Base-by-base conservation (phyloP, 2,113 vertebrate genomes). In the Haemorhous mexicanus region DNA sequence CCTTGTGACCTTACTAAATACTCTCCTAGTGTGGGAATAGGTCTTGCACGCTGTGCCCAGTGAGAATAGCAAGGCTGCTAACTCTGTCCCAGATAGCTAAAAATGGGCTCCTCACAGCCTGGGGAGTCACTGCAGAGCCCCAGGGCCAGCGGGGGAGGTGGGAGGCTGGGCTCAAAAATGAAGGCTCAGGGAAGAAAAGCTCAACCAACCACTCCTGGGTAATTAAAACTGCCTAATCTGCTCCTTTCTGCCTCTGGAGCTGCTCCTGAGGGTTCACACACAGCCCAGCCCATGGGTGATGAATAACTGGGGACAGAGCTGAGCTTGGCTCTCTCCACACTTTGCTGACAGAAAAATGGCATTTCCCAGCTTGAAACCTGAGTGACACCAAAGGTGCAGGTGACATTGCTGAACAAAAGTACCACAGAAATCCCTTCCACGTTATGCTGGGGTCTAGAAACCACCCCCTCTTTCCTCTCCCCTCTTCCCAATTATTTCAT, bases 1-100 rank as follows among this genome's bases (percentile, higher is more conserved):
- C 94, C 97, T 96, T 94, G 96, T 97, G 97, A 97, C 97, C 97
- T 89, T 96, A 96, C 97, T 96, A 95, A 96, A 95, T 83, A 83
- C 80, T 91, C 85, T 67, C 55, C 96, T 96, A 64, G 95, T 94
- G 97, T 97, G 97, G 96, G 94, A 97, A 97, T 95, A 96, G 91
- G 89, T 96, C 94, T 94, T 95, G 82, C 90, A 95, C n/a, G 7
- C 91, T 76, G 77, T 69, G 58, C 68, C 73, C 77, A 77, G 68
- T 84, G 97, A 94, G 97, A 98, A 97, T 96, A 98, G 97, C 73
- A 97, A 66, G 53, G 23, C 77, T 89, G 93, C 97, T 97, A 93
- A 95, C 86, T 97, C 93, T 89, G 89, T 76, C 93, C 73, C 81
- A 91, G 94, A 97, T 88, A 94, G 94, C 96, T 96, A 94, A 97